Evolutionary conservation across 2,113 vertebrate species (phyloP).

Genomic region (pig (Sus scrofa)): DNA sequence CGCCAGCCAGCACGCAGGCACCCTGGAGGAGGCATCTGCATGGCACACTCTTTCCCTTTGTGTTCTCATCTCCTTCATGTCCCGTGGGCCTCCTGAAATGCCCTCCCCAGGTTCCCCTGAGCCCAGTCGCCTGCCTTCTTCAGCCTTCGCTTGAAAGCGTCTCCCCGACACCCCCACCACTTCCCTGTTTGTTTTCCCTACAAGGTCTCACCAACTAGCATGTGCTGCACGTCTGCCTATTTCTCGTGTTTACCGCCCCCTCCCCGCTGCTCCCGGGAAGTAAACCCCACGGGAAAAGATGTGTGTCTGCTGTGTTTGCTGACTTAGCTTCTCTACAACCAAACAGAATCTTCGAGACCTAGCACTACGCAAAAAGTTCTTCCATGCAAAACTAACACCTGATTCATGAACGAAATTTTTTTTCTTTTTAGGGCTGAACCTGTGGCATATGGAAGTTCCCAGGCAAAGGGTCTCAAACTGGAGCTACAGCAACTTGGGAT

Average conservation of each 20-base stretch:
- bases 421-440: no score
- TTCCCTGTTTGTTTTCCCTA: background rate
- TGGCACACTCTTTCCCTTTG: no score
- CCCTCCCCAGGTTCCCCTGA: background rate
- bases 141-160: background rate
- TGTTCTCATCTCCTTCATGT: background rate
- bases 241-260: background rate
- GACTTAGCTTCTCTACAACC: background rate
- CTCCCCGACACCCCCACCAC: background rate
- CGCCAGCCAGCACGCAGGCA: background rate
- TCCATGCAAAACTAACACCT: rapidly evolving
- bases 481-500: no score
- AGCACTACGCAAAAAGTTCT: background rate
- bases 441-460: no score
- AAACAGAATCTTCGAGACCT: background rate
- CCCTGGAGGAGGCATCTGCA: background rate
- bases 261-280: background rate
- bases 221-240: rapidly evolving
- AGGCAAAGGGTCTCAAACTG: no score
- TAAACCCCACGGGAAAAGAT: background rate
- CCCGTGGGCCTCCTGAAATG: background rate
- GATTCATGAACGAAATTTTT: no score
- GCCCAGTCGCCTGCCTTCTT: background rate
- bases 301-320: background rate
- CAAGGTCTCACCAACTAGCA: background rate